Conservation (phyloP, 2,888 invertebrate genomes). For the Agonum fuliginosum region DNA sequence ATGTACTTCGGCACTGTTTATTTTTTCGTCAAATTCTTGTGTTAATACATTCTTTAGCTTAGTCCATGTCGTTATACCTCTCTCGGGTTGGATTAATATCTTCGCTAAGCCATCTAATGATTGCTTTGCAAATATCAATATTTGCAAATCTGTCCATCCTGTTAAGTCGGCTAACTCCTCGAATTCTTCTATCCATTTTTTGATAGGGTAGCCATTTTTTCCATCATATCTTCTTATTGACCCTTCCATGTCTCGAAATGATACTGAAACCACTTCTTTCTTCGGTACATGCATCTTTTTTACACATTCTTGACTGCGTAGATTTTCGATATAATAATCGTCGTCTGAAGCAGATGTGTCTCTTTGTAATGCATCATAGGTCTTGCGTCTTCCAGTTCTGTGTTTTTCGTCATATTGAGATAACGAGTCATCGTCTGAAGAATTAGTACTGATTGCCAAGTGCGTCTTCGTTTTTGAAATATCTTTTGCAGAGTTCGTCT, state of each 20-base stretch:
- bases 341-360: not conserved
- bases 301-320: too few species aligned
- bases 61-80: constrained; percentile 51
- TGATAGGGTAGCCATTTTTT: constrained; percentile 40
- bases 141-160: constrained; percentile 59
- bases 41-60: constrained; percentile 45
- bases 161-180: constrained; percentile 53
- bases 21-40: constrained; percentile 39
- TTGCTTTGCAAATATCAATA: constrained; percentile 59
- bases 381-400: not conserved
- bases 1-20: constrained; percentile 24
- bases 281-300: not conserved
- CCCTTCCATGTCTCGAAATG: constrained; percentile 14
- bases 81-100: constrained; percentile 53
- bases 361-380: not conserved
- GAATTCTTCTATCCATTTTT: constrained; percentile 57
- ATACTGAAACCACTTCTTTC: not conserved
- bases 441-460: not conserved
- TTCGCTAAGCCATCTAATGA: constrained; percentile 59
- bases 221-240: constrained; percentile 6
- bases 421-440: not conserved
- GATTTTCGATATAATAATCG: not conserved
- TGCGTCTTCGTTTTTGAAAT: not conserved
- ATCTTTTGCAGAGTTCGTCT: too few species aligned
- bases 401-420: not conserved